Evolutionary conservation across 2,888 invertebrate genomes (phyloP).

Genomic region (Agonum fuliginosum): DNA sequence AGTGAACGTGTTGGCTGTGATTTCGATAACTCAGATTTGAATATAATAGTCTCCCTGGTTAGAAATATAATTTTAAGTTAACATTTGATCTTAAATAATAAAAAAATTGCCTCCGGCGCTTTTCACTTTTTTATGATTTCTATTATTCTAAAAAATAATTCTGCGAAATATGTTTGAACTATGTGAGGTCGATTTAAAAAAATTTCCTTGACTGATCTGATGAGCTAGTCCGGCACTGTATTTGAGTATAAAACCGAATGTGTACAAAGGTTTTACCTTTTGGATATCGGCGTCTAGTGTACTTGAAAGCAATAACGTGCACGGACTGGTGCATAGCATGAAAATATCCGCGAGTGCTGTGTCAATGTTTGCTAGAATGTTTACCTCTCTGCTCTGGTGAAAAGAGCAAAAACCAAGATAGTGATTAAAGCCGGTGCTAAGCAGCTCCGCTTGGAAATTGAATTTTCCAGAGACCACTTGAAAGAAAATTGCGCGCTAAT

Average conservation of each 20-base stretch:
- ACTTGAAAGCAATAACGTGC: constrained; percentile 28
- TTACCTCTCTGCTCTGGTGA: constrained; percentile 14
- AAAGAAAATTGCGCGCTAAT: constrained; percentile 33
- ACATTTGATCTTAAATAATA: too few species aligned
- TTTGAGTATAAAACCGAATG: background rate
- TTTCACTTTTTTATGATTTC: too few species aligned
- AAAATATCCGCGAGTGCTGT: constrained; percentile 29
- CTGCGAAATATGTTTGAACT: too few species aligned
- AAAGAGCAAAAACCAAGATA: constrained; percentile 46
- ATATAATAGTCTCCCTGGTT: too few species aligned
- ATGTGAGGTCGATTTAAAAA: too few species aligned
- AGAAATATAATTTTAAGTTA: too few species aligned
- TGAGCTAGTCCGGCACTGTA: too few species aligned
- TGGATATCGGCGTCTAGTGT: background rate
- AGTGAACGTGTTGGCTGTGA: too few species aligned
- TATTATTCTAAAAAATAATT: too few species aligned
- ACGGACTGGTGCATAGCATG: background rate
- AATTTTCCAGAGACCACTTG: constrained; percentile 29
- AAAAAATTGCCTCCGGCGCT: too few species aligned
- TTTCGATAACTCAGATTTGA: too few species aligned
- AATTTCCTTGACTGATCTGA: too few species aligned
- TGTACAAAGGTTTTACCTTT: background rate
- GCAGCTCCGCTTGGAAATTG: constrained; percentile 42
- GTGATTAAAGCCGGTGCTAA: constrained; percentile 46
- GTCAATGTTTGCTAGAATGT: constrained; percentile 46